phyloP scores from a whole-genome alignment of 2,113 vertebrate genomes.

The Otolemur garnettii region DNA sequence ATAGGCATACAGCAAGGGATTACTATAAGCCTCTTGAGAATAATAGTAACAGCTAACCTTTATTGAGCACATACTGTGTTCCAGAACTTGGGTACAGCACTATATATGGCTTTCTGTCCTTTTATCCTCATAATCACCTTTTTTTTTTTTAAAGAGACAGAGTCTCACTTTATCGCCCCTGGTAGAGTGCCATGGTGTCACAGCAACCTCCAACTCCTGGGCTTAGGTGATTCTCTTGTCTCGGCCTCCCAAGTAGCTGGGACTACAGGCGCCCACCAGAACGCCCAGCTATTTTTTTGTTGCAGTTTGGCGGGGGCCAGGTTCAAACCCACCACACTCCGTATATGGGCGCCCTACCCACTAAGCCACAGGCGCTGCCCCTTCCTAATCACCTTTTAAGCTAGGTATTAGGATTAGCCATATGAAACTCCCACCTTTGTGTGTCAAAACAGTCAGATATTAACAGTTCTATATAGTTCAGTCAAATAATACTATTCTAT shows the following conservation, averaged over 20 bases:
- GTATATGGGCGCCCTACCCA: too few species aligned
- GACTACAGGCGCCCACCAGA: too few species aligned
- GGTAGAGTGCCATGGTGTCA: too few species aligned
- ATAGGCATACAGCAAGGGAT: not conserved
- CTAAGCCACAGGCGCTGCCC: too few species aligned
- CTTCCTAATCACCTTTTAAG: not conserved
- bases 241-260: too few species aligned
- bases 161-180: too few species aligned
- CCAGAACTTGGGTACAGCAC: not conserved
- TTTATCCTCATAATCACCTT: not conserved
- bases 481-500: not conserved
- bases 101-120: not conserved
- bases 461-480: not conserved
- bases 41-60: not conserved
- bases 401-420: not conserved
- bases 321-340: too few species aligned
- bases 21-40: not conserved
- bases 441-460: not conserved
- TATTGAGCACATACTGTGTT: not conserved
- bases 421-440: not conserved
- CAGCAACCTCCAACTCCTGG: too few species aligned
- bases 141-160: not conserved
- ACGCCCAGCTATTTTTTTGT: too few species aligned
- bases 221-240: too few species aligned
- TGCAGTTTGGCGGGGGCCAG: too few species aligned